A percentile compares a stretch with the other conserved stretches of the same genome.
Conservation (phyloP, 1,140 invertebrate species). For the Brachionus sp. region DNA sequence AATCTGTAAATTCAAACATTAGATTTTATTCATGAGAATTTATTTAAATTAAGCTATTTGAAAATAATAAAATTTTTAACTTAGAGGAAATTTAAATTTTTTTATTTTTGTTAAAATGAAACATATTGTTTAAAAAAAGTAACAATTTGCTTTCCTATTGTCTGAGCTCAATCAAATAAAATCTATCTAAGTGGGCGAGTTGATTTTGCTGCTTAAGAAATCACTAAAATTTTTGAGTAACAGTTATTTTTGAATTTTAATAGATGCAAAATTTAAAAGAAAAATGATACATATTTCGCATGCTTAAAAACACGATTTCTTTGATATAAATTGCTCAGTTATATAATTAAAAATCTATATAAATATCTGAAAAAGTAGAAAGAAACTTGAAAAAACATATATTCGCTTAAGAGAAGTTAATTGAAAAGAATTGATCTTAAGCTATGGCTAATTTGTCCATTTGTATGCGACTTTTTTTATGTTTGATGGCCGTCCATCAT, state of each 20-base stretch:
- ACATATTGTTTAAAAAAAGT: not conserved
- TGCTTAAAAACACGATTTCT: not conserved
- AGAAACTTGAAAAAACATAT: not conserved
- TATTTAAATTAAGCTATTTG: not conserved
- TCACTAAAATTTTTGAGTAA: not conserved
- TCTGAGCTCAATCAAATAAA: not conserved
- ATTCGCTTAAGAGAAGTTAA: not conserved
- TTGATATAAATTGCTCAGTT: not conserved
- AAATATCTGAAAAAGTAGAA: not conserved
- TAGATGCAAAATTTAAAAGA: not conserved
- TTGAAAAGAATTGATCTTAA: not conserved
- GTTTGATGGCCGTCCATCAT: not conserved
- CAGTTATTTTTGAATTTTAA: constrained; percentile 8
- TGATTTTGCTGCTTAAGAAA: not conserved
- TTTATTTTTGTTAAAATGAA: constrained; percentile 4
- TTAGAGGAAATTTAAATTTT: not conserved
- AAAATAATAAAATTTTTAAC: constrained; percentile 10
- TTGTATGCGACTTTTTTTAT: not conserved
- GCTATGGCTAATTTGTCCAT: constrained; percentile 15
- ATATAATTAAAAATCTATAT: not conserved
- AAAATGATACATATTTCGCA: constrained; percentile 9
- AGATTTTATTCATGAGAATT: not conserved
- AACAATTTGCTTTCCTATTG: not conserved
- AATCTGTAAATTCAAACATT: not conserved
- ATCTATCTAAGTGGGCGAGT: not conserved